Evolutionary conservation across 2,113 vertebrate genomes (phyloP).

Genomic region (Salminus brasiliensis): DNA sequence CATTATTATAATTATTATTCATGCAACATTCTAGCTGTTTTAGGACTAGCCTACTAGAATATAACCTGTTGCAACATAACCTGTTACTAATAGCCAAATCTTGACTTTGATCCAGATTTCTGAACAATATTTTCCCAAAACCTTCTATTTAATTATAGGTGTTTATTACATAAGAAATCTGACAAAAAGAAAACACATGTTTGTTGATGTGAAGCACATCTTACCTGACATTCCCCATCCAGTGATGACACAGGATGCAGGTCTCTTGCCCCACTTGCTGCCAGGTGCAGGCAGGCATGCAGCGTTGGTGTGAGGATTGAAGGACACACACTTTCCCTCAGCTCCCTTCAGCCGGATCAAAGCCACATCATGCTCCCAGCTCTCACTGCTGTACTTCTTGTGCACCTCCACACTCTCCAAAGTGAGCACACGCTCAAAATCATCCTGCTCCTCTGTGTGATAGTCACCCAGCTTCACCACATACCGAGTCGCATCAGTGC

Average conservation of each 20-base stretch:
- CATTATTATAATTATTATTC: no score
- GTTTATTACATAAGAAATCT: no score
- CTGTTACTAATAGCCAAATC: no score
- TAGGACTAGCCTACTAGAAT: no score
- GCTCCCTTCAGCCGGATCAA: slow-evolving; percentile 81
- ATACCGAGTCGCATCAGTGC: slow-evolving; percentile 77
- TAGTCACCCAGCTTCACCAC: slow-evolving; percentile 81
- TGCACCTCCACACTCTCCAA: slow-evolving; percentile 82
- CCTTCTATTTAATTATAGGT: no score
- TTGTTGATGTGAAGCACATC: background rate
- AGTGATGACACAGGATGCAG: slow-evolving; percentile 80
- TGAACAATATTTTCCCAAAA: no score
- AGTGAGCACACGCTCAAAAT: slow-evolving; percentile 76
- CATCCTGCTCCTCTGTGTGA: slow-evolving; percentile 74
- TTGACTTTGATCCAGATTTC: no score
- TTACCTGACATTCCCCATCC: slow-evolving; percentile 85
- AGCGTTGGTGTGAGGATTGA: slow-evolving; percentile 80
- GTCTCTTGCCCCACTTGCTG: slow-evolving; percentile 49
- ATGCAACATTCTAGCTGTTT: no score
- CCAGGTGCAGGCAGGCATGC: slow-evolving; percentile 79
- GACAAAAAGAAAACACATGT: background rate
- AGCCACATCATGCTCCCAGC: slow-evolving; percentile 87
- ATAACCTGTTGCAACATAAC: no score
- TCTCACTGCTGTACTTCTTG: slow-evolving; percentile 84
- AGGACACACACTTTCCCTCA: slow-evolving; percentile 82